Base-by-base conservation (phyloP, 2,113 vertebrate genomes). In the Haemorhous mexicanus region DNA sequence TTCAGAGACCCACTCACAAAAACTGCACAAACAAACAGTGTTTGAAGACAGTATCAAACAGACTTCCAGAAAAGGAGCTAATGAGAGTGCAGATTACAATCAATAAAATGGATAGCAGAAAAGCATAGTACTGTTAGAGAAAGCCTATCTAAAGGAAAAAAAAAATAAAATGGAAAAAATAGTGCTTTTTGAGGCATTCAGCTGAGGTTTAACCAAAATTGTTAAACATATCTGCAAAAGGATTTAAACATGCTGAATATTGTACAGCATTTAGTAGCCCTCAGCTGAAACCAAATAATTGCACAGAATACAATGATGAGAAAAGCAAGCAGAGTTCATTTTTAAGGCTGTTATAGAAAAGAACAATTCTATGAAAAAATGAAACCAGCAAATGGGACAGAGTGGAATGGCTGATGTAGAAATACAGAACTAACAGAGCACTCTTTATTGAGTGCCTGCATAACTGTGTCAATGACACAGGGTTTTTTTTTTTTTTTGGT, bases 21-120 rank as follows among this genome's bases (percentile, higher is more conserved):
- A 90, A 39, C 67, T 80, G 52, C 89, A 84, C 4, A 4, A 84
- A 74, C 52, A 61, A 82, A 70, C 28, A 61, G 30, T 9, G 55
- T 95, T 75, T 89, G 84, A 95, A 94, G 68, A 80, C 74, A 55
- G 49, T 61, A 94, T 80, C 77, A 91, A 89, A 81, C 72, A 94
- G 67, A 86, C 12, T 88, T 58, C 24, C 37, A 86, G 85, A 87
- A 78, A 68, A 95, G 10, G 6, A 88, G 32, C 47, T 81, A 70
- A 92, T 84, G 18, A 91, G 33, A 72, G 53, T 6, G 62, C 49
- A 92, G 64, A 75, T 64, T 90, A 82, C 39, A 93, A 72, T 77
- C 78, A 89, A 66, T 87, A 76, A 87, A 87, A 82, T 7, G 44
- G 30, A 9, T 24, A 87, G 39, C n/a, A 69, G 39, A 75, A 59